These are phyloP conservation scores for Plodia interpunctella DNA, from an alignment of 1,140 invertebrate species.

Conservation along the genomic window DNA sequence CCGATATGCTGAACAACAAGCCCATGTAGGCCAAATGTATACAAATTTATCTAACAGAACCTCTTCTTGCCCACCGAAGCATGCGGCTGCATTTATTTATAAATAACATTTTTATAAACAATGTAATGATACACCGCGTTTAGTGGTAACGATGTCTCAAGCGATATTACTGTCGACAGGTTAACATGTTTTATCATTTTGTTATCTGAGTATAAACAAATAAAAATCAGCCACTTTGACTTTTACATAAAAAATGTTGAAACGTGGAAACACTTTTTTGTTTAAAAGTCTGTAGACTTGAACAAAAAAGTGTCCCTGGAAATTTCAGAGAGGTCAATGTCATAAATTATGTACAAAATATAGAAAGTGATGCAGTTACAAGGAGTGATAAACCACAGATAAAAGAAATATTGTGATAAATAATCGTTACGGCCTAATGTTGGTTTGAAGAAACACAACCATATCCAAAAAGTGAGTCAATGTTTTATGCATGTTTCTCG, in stretches of 20 bases:
- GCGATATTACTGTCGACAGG: neutral
- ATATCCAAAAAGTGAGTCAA: neutral
- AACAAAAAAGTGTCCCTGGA: neutral
- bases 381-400: neutral
- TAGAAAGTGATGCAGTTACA: too few relatives aligned
- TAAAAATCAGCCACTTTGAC: too few relatives aligned
- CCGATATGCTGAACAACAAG: slow-evolving; percentile 11
- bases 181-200: neutral
- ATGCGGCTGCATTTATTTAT: neutral
- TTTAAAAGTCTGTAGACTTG: too few relatives aligned
- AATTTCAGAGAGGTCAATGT: neutral
- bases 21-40: neutral
- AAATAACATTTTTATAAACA: neutral
- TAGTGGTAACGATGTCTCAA: neutral
- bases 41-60: neutral
- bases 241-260: neutral
- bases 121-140: neutral
- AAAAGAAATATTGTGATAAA: neutral
- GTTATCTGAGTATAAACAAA: neutral
- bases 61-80: neutral
- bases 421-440: neutral
- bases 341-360: neutral
- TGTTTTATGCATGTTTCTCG: neutral
- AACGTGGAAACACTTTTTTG: neutral
- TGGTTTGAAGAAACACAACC: neutral